Conservation (phyloP, 2,113 vertebrate genomes). For the Odocoileus virginianus region DNA sequence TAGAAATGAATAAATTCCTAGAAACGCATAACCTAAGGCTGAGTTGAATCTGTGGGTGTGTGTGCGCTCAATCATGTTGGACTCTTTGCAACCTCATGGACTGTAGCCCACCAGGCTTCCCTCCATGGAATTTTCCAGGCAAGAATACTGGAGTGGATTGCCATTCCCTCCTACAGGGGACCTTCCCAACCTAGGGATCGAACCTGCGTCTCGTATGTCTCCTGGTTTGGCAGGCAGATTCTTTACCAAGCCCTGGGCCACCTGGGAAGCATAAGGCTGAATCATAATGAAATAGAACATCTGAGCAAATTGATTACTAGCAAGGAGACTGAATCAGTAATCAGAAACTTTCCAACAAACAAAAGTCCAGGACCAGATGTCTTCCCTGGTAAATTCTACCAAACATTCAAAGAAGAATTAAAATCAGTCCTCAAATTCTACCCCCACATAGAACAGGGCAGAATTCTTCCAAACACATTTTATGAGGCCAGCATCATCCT, state of each 20-base stretch:
- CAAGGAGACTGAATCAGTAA: neutral
- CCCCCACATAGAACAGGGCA: neutral
- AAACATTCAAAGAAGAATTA: neutral
- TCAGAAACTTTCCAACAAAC: neutral
- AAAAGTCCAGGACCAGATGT: neutral
- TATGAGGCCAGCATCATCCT: neutral
- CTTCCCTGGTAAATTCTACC: neutral
- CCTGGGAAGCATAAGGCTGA: neutral
- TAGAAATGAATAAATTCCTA: neutral
- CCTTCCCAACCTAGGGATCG: neutral
- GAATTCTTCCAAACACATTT: neutral
- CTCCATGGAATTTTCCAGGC: neutral
- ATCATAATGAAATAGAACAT: neutral
- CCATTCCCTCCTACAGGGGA: neutral
- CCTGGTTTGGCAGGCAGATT: neutral
- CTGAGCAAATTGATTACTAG: neutral
- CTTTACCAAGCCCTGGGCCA: neutral
- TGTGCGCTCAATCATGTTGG: neutral
- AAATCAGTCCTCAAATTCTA: neutral
- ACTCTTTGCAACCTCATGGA: neutral
- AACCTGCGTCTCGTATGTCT: neutral
- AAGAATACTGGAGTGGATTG: neutral
- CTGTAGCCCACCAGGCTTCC: neutral
- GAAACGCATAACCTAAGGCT: neutral
- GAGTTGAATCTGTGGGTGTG: neutral